Percentiles rank a stretch among this genome's conserved stretches.
Evolutionary conservation across 2,888 invertebrate species (phyloP).

Genomic region (Mimumesa dahlbomi): DNA sequence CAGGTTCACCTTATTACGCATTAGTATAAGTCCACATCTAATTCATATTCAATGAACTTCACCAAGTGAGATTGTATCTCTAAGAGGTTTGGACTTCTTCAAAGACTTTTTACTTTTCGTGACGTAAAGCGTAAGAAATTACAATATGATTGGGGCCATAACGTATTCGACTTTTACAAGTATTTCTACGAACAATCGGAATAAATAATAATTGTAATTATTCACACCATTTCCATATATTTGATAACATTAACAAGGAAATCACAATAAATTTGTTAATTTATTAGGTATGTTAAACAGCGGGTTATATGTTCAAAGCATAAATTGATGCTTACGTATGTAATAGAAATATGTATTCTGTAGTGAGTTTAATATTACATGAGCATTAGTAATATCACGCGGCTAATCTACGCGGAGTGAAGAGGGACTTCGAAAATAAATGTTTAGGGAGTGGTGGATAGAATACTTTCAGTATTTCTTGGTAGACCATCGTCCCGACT

Average conservation of each 20-base stretch:
- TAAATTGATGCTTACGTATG: not conserved
- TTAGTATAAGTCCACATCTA: slow-evolving; percentile 54
- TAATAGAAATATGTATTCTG: not conserved
- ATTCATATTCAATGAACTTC: slow-evolving; percentile 63
- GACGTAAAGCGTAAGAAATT: not conserved
- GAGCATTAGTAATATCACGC: slow-evolving; percentile 65
- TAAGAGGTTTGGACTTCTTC: slow-evolving; percentile 47
- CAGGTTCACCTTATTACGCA: slow-evolving; percentile 64
- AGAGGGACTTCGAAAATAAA: slow-evolving; percentile 65
- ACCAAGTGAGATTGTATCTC: slow-evolving; percentile 43
- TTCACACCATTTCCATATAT: no score
- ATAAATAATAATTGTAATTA: no score
- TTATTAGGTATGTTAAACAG: not conserved
- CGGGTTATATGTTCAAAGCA: not conserved
- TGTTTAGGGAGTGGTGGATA: slow-evolving; percentile 51
- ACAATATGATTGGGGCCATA: not conserved
- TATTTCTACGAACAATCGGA: not conserved
- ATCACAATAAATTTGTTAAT: no score
- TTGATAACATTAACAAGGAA: no score
- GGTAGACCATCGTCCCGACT: slow-evolving; percentile 21
- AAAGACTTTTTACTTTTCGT: slow-evolving; percentile 11
- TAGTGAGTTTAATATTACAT: slow-evolving; percentile 68
- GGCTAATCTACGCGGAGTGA: slow-evolving; percentile 49
- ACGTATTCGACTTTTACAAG: not conserved
- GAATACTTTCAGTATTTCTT: slow-evolving; percentile 32